Base-by-base conservation (phyloP, 2,797 vertebrate genomes). In the Malurus splendens region DNA sequence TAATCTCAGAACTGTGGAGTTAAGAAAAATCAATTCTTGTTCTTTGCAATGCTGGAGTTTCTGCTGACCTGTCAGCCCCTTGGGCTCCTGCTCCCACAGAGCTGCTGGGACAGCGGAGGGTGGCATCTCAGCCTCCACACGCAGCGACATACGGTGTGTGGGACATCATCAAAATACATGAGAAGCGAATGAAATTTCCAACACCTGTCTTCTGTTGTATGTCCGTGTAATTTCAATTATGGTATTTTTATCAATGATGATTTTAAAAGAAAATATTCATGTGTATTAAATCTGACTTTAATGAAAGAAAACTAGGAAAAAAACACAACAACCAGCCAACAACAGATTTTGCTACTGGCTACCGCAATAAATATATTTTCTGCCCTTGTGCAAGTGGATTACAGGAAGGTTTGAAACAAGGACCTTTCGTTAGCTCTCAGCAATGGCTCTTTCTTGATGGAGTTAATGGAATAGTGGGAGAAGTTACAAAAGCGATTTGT, bases 191-290 rank as follows among this genome's bases (percentile, higher is more conserved):
- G 86, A 89, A 76, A 82, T 89, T 87, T 86, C 67, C 87, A 93
- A 48, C 91, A 92, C 90, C 90, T 94, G 80, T 86, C 89, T 88
- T 93, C 77, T 93, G 82, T 87, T 90, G 59, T 72, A 27, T 25
- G 41, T 72, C 80, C 82, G 22, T 86, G 50, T 55, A 42, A 84
- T 85, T 91, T 78, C 80, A 66, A 71, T 67, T 50, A 18, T 0
- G 27, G 39, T 89, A 70, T 86, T 90, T 92, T 73, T 83, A 56
- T 92, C 89, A 93, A 18, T 88, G 71, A 66, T 75, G 41, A 12
- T 33, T 71, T 85, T 66, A 77, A 23, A 45, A 87, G 73, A 56
- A 84, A 68, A 70, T 55, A 70, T 27, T 66, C 23, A 6, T 33
- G 47, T 81, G 42, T 73, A 82, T 89, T 90, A 56, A 83, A 78